Conservation (phyloP, 2,113 vertebrate species). For the Aplodontia rufa region DNA sequence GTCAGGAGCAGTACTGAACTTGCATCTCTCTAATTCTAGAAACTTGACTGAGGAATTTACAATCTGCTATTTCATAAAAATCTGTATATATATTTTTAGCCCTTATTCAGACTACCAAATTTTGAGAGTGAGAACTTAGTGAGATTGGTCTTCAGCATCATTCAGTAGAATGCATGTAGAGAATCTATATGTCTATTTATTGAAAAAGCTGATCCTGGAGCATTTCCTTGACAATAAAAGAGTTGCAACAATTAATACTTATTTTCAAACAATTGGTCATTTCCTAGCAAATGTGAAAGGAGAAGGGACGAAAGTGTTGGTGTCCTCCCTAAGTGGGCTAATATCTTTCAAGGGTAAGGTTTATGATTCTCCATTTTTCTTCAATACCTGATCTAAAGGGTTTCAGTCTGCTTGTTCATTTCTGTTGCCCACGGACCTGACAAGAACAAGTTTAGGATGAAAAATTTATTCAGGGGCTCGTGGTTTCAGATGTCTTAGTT, state of each 20-base stretch:
- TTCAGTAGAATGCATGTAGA: neutral
- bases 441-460: too few relatives aligned
- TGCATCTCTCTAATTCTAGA: neutral
- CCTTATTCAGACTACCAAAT: neutral
- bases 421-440: too few relatives aligned
- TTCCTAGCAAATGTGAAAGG: neutral
- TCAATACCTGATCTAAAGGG: neutral
- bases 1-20: neutral
- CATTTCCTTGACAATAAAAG: neutral
- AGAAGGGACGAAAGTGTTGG: neutral
- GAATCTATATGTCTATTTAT: rapidly evolving
- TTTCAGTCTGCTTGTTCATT: too few relatives aligned
- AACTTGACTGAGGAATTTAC: neutral
- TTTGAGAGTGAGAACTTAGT: neutral
- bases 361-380: neutral
- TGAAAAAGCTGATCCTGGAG: neutral
- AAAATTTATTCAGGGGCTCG: too few relatives aligned
- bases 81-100: too few relatives aligned
- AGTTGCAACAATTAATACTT: neutral
- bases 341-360: neutral
- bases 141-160: neutral
- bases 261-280: neutral
- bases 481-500: too few relatives aligned
- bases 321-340: neutral
- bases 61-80: neutral